Evolutionary conservation across 2,797 vertebrate genomes (phyloP).

Genomic region (Xenentodon cancila): DNA sequence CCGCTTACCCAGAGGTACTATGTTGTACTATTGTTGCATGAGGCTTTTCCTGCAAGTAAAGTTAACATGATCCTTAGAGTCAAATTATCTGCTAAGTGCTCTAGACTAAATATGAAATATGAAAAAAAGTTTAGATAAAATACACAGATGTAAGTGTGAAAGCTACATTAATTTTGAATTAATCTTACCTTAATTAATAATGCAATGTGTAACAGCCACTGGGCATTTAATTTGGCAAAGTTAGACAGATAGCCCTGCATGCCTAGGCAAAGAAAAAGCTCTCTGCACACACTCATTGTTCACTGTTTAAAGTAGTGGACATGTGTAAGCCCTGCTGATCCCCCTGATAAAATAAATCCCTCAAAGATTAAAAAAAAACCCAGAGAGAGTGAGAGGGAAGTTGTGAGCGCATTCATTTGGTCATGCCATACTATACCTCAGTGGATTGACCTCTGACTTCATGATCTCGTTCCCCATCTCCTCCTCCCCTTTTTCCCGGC

Average conservation of each 20-base stretch:
- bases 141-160: background rate
- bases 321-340: conserved; percentile 71
- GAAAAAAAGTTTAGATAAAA: background rate
- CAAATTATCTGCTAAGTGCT: background rate
- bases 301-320: conserved; percentile 67
- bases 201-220: conserved; percentile 17
- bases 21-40: background rate
- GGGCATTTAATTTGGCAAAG: conserved; percentile 43
- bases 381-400: conserved; percentile 26
- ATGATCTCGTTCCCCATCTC: conserved; percentile 16
- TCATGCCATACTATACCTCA: conserved; percentile 66
- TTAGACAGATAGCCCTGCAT: conserved; percentile 22
- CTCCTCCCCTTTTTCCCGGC: conserved; percentile 35
- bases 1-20: background rate
- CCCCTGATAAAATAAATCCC: conserved; percentile 75
- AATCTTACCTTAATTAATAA: conserved; percentile 10
- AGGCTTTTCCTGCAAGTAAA: background rate
- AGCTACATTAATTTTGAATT: conserved; percentile 6
- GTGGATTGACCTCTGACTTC: conserved; percentile 74
- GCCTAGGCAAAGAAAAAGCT: conserved; percentile 24
- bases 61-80: background rate
- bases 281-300: conserved; percentile 23
- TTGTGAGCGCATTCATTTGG: conserved; percentile 62
- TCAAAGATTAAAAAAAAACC: conserved; percentile 42
- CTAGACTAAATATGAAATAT: background rate